Conservation (phyloP, 2,888 invertebrate species). For the Xestia rhomboidea region DNA sequence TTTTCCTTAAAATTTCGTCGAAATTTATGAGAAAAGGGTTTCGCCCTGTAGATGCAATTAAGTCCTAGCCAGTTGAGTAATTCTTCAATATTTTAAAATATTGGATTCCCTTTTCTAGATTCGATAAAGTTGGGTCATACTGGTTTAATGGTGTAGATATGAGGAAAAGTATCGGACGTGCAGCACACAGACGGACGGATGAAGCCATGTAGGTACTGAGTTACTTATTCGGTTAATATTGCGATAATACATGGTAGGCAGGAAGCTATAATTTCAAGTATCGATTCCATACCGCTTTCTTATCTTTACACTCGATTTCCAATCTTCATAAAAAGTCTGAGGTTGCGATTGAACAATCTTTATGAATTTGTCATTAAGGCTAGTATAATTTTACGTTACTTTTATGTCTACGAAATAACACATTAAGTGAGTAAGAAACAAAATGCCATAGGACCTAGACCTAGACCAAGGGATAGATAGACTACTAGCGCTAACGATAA, state of each 20-base stretch:
- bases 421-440: neutral
- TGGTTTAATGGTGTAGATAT: slow-evolving; percentile 12
- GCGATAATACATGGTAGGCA: slow-evolving; percentile 30
- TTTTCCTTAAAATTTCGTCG: neutral
- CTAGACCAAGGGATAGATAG: no score
- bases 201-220: slow-evolving; percentile 40
- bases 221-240: slow-evolving; percentile 24
- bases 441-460: neutral
- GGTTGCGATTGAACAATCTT: slow-evolving; percentile 7
- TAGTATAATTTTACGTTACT: neutral
- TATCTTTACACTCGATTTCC: slow-evolving; percentile 12
- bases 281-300: slow-evolving; percentile 36
- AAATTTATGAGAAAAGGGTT: neutral
- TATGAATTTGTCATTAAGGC: neutral
- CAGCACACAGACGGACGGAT: slow-evolving; percentile 33
- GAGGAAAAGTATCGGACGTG: slow-evolving; percentile 10
- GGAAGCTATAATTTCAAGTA: slow-evolving; percentile 41
- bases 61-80: neutral
- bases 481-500: neutral
- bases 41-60: neutral
- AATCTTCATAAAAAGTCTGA: neutral
- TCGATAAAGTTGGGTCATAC: neutral
- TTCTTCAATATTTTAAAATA: neutral
- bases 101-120: neutral
- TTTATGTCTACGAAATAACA: neutral